These are phyloP conservation scores for Gisinianus flammeolus DNA, from an alignment of 2,888 invertebrate species.

Conservation along the genomic window DNA sequence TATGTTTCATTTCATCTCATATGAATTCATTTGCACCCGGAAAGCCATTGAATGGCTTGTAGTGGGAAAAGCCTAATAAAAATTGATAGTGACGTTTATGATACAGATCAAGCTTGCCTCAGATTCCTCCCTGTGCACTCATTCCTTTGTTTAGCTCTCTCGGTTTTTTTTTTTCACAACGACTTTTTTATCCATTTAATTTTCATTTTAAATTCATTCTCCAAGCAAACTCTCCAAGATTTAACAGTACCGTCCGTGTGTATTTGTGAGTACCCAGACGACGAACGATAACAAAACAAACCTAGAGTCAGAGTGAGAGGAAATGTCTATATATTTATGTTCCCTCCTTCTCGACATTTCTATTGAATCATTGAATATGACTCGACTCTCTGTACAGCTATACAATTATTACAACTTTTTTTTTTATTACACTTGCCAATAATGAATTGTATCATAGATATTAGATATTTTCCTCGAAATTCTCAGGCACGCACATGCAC, in stretches of 20 bases:
- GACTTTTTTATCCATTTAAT: constrained; percentile 39
- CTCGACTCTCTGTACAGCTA: not conserved
- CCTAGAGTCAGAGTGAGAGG: not conserved
- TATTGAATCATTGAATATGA: not conserved
- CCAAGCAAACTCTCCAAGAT: constrained; percentile 5
- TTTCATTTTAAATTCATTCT: constrained; percentile 33
- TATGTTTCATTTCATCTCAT: constrained; percentile 36
- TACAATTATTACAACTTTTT: not conserved
- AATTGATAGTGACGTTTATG: constrained; percentile 45
- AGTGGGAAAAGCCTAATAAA: constrained; percentile 40
- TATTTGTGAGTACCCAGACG: too few species aligned
- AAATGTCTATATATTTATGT: not conserved
- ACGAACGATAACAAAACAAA: too few species aligned
- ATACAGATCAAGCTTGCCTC: constrained; percentile 33
- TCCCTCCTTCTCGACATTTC: not conserved
- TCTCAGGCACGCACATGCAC: not conserved
- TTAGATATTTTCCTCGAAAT: not conserved
- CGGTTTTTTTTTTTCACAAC: constrained; percentile 16
- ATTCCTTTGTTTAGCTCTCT: constrained; percentile 22
- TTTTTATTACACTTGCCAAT: constrained; percentile 21
- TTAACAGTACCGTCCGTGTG: not conserved
- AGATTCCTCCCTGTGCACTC: constrained; percentile 35
- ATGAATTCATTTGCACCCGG: constrained; percentile 37
- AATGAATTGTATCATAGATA: constrained; percentile 5
- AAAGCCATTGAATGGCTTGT: constrained; percentile 33